Evolutionary conservation across 2,888 invertebrate genomes (phyloP), one percentile per base, ranked within the genome.

Genomic region (Eupsilia transversa): DNA sequence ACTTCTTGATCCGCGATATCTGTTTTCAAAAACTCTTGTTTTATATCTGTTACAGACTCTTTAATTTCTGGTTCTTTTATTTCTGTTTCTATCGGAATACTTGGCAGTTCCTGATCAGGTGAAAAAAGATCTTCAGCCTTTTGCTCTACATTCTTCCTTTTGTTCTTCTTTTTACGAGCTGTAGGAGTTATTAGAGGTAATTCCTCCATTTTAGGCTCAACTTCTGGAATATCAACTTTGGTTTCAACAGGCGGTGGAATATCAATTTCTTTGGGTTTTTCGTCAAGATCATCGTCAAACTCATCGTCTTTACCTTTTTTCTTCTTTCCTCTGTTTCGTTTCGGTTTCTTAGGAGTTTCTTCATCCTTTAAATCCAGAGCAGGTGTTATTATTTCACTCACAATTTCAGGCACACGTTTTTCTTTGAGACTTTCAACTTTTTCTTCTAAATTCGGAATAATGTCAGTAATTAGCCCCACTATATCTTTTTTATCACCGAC

Each of bases 241-340:
- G 30, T 73, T 52, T 85, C 78, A 5, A 35, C 20, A 35, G 65
- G n/a, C 0, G 10, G 20, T 46, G 70, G 67, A 2, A 27, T 27
- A 5, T 68, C 60, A 67, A 17, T 61, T 70, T 80, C 82, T 27
- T 72, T 83, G 1, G 14, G 1, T 46, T 67, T 74, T 69, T 85
- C 86, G 35, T 88, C 87, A 12, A 84, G 74, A 49, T 82, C 82
- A 54, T 89, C 87, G 41, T 82, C 79, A 46, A 80, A 79, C 43
- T 89, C 86, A 57, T 82, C 82, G 38, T 89, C 87, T 67, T 87
- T 85, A 76, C 85, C 80, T 88, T 94, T 94, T 82, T 95, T 96
- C 86, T 96, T 96, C 81, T 96, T 96, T 77, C 94, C 93, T 90
- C 94, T 92, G 68, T 93, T 95, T 79, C 96, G 89, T 87, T 96